A percentile compares a stretch with the other conserved stretches of the same genome.
phyloP scores from a whole-genome alignment of 2,888 invertebrate genomes.

The Athalia rosae region DNA sequence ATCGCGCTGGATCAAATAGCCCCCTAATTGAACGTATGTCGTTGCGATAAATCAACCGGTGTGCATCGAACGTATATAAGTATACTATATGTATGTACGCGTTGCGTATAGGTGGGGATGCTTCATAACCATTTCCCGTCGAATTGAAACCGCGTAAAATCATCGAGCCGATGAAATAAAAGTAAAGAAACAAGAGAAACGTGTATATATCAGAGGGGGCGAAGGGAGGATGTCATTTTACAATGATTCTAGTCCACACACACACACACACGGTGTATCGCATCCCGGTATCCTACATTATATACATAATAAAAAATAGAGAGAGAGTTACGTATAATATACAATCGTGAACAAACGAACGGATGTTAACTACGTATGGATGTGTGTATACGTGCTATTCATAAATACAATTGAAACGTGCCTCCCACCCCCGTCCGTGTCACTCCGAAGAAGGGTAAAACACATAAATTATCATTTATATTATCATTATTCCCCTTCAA shows the following conservation, averaged over 20 bases:
- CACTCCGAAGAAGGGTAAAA: no score
- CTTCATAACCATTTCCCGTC: constrained; percentile 41
- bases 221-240: constrained; percentile 31
- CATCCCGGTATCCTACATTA: background rate
- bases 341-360: no score
- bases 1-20: constrained; percentile 49
- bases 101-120: background rate
- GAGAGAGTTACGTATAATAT: background rate
- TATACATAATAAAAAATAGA: background rate
- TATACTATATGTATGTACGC: background rate
- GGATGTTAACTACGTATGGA: no score
- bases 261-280: no score
- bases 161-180: background rate
- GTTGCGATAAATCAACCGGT: constrained; percentile 71
- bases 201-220: constrained; percentile 35
- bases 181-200: constrained; percentile 27
- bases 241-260: no score
- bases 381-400: no score
- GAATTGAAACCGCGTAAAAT: constrained; percentile 63
- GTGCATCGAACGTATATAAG: constrained; percentile 52
- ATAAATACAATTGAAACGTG: no score
- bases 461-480: no score
- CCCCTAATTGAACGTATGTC: constrained; percentile 73
- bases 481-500: no score
- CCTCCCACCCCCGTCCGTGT: no score